Conservation (phyloP, 2,113 vertebrate genomes). For the Chloroceryle aenea region DNA sequence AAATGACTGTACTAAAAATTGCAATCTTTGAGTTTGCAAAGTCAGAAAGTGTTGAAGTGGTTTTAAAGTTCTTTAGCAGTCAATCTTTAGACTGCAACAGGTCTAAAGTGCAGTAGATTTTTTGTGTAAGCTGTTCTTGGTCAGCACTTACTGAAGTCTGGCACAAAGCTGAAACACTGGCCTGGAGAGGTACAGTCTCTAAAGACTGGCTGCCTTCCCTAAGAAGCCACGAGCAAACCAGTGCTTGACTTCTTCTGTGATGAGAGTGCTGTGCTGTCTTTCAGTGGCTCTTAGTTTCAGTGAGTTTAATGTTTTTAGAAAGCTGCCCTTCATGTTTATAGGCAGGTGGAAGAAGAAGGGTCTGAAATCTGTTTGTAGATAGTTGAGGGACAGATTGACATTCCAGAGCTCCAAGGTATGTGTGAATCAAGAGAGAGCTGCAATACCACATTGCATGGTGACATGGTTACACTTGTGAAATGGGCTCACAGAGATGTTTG, state of each 20-base stretch:
- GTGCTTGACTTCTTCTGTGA: neutral
- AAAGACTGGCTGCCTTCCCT: neutral
- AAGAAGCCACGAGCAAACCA: neutral
- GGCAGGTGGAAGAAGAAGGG: constrained; percentile 77
- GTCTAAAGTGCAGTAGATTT: neutral
- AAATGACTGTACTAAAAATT: neutral
- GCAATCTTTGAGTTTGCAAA: neutral
- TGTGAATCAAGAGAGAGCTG: constrained; percentile 78
- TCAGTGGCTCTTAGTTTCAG: neutral
- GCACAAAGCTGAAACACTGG: neutral
- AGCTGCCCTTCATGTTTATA: constrained; percentile 20
- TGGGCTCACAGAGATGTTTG: neutral
- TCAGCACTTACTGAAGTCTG: neutral
- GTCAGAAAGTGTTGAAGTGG: neutral
- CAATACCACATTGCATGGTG: constrained; percentile 77
- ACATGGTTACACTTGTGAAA: neutral
- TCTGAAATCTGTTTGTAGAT: constrained; percentile 76
- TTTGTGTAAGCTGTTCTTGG: constrained; percentile 45
- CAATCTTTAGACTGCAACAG: neutral
- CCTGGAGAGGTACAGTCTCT: neutral
- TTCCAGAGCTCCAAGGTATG: constrained; percentile 78
- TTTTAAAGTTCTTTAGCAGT: neutral
- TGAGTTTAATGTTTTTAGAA: neutral
- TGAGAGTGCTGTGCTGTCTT: neutral
- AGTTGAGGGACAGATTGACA: constrained; percentile 73